Percentiles rank a stretch among this genome's conserved stretches.
Evolutionary conservation across 2,888 invertebrate species (phyloP).

Genomic region (Zele albiditarsus): DNA sequence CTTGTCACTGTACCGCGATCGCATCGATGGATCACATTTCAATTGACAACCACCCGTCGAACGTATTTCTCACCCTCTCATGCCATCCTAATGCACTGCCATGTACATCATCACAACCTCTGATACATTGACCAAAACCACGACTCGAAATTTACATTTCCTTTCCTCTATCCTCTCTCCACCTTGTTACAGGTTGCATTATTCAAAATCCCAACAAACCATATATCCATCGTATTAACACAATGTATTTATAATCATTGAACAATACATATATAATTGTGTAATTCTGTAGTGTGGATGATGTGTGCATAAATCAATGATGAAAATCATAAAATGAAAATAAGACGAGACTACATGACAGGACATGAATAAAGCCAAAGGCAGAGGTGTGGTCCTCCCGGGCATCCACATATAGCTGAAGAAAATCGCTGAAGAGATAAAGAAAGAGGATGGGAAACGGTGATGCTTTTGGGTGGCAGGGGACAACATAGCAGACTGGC

Average conservation of each 20-base stretch:
- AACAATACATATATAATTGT: not conserved
- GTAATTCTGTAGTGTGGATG: no score
- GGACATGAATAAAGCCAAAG: constrained; percentile 66
- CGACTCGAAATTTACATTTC: constrained; percentile 11
- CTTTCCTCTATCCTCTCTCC: not conserved
- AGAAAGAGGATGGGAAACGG: constrained; percentile 61
- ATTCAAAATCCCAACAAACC: not conserved
- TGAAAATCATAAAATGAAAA: constrained; percentile 10
- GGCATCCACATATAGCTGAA: constrained; percentile 57
- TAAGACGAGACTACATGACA: constrained; percentile 41
- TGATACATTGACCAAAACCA: constrained; percentile 22
- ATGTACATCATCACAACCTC: constrained; percentile 14
- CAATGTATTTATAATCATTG: not conserved
- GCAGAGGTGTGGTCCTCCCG: constrained; percentile 70
- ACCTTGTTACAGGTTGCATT: not conserved
- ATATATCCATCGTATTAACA: not conserved
- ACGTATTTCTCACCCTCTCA: constrained; percentile 36
- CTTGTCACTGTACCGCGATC: constrained; percentile 59
- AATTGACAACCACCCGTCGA: constrained; percentile 64
- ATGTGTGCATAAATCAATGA: not conserved
- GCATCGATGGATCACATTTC: constrained; percentile 59
- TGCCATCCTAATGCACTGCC: constrained; percentile 8
- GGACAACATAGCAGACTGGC: not conserved
- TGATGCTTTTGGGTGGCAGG: constrained; percentile 15
- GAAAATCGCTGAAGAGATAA: constrained; percentile 67